phyloP scores from a whole-genome alignment of 2,888 invertebrate genomes.

The Metopia argyrocephala region DNA sequence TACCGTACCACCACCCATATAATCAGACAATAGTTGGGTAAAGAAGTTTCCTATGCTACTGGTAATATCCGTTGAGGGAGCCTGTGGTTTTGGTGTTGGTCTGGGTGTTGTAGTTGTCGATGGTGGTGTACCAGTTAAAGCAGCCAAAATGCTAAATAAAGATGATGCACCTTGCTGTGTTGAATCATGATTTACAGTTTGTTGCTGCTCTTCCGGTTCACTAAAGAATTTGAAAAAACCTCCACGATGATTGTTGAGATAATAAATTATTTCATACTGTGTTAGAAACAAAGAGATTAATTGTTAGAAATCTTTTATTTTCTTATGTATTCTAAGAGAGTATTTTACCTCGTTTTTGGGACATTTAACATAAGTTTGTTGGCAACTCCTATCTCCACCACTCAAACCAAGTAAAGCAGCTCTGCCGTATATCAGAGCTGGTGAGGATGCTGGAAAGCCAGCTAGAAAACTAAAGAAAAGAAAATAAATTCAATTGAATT shows the following conservation, averaged over 20 bases:
- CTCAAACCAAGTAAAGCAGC: constrained; percentile 87
- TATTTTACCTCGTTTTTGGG: constrained; percentile 81
- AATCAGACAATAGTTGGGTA: constrained; percentile 74
- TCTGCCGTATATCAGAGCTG: constrained; percentile 85
- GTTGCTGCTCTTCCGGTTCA: constrained; percentile 78
- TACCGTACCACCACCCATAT: constrained; percentile 68
- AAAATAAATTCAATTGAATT: not conserved
- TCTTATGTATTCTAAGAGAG: not conserved
- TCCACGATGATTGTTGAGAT: constrained; percentile 91
- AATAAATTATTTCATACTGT: constrained; percentile 85
- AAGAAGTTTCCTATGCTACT: constrained; percentile 76
- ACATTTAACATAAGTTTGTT: constrained; percentile 84
- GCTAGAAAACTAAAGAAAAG: constrained; percentile 72
- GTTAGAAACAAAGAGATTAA: constrained; percentile 16
- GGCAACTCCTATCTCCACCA: constrained; percentile 77
- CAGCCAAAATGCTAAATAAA: constrained; percentile 72
- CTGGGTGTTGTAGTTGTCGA: constrained; percentile 67
- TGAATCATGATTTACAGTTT: constrained; percentile 45
- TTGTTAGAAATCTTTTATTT: not conserved
- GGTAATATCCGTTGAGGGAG: constrained; percentile 69
- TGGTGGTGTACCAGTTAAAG: constrained; percentile 70
- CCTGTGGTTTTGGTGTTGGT: constrained; percentile 66
- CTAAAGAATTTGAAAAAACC: constrained; percentile 90
- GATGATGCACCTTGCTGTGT: constrained; percentile 64
- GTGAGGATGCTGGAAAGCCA: constrained; percentile 79